A percentile compares a stretch with the other conserved stretches of the same genome.
These are phyloP conservation scores for Archilochus colubris DNA, from an alignment of 2,113 vertebrate species.

Conservation along the genomic window DNA sequence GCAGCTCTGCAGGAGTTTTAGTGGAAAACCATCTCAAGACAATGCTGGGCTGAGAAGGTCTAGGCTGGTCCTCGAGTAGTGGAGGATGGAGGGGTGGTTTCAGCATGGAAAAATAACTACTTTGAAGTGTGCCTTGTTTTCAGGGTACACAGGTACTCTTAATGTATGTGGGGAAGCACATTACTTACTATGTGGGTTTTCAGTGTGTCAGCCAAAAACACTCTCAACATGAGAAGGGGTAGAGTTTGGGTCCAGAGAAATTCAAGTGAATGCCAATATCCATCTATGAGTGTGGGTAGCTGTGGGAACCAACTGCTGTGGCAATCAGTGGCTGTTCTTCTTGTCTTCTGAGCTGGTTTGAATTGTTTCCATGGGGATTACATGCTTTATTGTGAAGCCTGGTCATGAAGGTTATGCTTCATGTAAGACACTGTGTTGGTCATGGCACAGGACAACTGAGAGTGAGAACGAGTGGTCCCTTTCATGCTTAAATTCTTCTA, in stretches of 20 bases:
- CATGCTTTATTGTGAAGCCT: not conserved
- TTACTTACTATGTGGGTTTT: not conserved
- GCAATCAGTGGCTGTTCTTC: not conserved
- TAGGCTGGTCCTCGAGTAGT: not conserved
- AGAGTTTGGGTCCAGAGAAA: not conserved
- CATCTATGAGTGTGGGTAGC: accelerated
- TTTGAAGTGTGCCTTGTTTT: not conserved
- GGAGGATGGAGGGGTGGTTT: not conserved
- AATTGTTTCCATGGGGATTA: not conserved
- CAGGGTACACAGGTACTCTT: not conserved
- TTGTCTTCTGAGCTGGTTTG: not conserved
- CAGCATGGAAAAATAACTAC: not conserved
- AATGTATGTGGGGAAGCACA: accelerated
- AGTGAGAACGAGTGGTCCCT: not conserved
- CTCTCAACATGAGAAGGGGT: accelerated
- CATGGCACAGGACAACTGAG: not conserved
- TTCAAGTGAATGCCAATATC: not conserved
- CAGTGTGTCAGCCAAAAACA: not conserved
- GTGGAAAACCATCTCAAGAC: not conserved
- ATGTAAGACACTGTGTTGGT: not conserved
- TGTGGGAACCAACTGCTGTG: not conserved
- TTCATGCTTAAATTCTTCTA: not conserved
- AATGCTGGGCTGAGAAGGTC: not conserved
- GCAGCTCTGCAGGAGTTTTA: not conserved
- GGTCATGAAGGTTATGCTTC: accelerated